A percentile compares a stretch with the other conserved stretches of the same genome.
phyloP scores from a whole-genome alignment of 1,140 invertebrate genomes.

The Heliconius hewitsoni region DNA sequence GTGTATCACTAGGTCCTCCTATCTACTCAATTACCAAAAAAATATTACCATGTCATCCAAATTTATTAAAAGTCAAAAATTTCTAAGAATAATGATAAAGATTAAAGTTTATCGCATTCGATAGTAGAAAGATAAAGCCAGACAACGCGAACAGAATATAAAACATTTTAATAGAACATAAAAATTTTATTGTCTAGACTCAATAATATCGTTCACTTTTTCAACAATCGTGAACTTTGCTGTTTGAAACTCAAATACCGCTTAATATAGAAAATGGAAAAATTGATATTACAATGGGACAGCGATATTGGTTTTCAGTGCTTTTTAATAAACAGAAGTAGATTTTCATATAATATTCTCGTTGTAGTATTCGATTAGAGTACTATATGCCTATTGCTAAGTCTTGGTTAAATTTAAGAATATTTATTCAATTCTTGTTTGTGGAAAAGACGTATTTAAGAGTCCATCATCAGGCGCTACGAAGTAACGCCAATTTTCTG shows the following conservation, averaged over 20 bases:
- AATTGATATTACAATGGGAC: neutral
- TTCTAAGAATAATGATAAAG: neutral
- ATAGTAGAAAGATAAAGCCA: neutral
- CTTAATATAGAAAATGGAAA: conserved; percentile 7
- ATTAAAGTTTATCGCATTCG: neutral
- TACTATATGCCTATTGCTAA: no score
- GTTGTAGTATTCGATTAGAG: no score
- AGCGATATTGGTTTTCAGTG: neutral
- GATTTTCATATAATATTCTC: no score
- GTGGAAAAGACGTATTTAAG: no score
- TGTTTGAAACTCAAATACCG: conserved; percentile 10
- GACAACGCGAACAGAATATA: conserved; percentile 12
- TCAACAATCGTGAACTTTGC: neutral
- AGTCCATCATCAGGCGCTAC: no score
- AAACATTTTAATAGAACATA: conserved; percentile 26
- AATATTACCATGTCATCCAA: neutral
- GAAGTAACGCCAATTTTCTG: no score
- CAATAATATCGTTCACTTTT: conserved; percentile 15
- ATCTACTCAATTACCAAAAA: neutral
- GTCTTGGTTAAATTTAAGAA: no score
- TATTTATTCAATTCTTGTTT: no score
- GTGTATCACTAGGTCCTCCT: neutral
- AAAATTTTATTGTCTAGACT: conserved; percentile 29
- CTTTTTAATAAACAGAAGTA: conserved; percentile 1
- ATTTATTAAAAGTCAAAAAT: neutral